Conservation (phyloP, 2,888 invertebrate genomes). For the Lydus trimaculatus region DNA sequence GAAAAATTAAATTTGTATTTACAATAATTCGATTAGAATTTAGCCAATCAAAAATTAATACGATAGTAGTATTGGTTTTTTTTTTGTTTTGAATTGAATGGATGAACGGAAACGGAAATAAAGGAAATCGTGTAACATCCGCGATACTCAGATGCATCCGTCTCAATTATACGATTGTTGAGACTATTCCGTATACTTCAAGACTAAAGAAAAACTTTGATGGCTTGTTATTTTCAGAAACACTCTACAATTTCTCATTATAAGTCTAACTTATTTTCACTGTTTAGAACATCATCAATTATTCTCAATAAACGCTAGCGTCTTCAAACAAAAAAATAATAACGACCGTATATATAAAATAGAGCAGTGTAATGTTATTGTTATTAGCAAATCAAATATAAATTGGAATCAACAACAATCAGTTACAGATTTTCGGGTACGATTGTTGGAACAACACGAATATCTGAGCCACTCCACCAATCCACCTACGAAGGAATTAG, state of each 20-base stretch:
- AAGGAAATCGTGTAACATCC: background rate
- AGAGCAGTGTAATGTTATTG: too few species aligned
- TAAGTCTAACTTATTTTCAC: background rate
- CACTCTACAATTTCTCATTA: conserved; percentile 3
- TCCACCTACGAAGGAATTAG: too few species aligned
- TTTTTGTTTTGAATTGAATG: conserved; percentile 9
- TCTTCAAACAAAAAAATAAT: too few species aligned
- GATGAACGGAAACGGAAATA: background rate
- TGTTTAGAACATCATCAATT: too few species aligned
- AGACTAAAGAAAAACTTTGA: too few species aligned
- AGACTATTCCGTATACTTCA: conserved; percentile 15
- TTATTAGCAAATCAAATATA: background rate
- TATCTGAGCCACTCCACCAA: too few species aligned
- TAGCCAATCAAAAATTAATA: background rate
- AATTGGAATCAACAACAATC: background rate
- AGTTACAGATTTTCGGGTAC: too few species aligned
- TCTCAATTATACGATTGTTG: conserved; percentile 30
- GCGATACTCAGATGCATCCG: conserved; percentile 15
- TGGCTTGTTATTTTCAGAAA: too few species aligned
- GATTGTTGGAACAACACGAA: too few species aligned
- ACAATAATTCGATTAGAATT: background rate
- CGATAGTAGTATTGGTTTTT: background rate
- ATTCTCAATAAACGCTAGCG: too few species aligned
- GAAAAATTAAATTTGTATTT: background rate
- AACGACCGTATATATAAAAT: too few species aligned